Percentiles rank a stretch among this genome's conserved stretches.
Evolutionary conservation across 2,888 invertebrate species (phyloP).

Genomic region (Thereva nobilitata): DNA sequence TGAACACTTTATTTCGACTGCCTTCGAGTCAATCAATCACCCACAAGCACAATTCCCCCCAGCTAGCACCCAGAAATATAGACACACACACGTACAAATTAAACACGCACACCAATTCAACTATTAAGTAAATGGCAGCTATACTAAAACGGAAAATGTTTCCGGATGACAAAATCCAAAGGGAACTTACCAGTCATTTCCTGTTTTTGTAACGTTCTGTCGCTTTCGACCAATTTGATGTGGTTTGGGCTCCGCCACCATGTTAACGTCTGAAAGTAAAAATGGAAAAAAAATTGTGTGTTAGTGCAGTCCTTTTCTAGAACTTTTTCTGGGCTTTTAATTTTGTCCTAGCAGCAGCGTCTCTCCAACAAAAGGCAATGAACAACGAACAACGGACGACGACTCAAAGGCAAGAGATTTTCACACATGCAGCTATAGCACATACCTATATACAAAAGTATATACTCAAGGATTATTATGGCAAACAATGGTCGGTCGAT

Average conservation of each 20-base stretch:
- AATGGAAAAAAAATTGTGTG: constrained; percentile 18
- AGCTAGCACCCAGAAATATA: constrained; percentile 5
- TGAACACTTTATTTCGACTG: constrained; percentile 13
- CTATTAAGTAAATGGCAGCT: not conserved
- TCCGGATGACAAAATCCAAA: constrained; percentile 33
- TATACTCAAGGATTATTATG: constrained; percentile 13
- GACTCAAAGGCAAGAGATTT: constrained; percentile 15
- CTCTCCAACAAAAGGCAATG: not conserved
- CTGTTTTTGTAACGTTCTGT: constrained; percentile 65
- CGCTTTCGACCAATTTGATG: constrained; percentile 67
- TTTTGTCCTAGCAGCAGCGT: constrained; percentile 4
- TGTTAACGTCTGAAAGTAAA: constrained; percentile 66
- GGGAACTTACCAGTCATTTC: constrained; percentile 64
- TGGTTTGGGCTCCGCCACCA: constrained; percentile 72
- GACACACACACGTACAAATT: constrained; percentile 1
- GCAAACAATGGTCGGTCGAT: constrained; percentile 24
- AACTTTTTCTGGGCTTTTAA: constrained; percentile 25
- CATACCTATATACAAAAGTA: not conserved
- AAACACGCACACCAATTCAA: not conserved
- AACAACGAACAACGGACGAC: constrained; percentile 7
- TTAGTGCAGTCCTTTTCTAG: constrained; percentile 27
- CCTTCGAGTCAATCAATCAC: constrained; percentile 30
- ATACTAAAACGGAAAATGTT: constrained; percentile 14
- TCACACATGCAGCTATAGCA: constrained; percentile 12
- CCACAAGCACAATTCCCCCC: constrained; percentile 19